Evolutionary conservation across 2,797 vertebrate species (phyloP), one percentile per base, ranked within the genome.

Genomic region (Chaunax sp.): DNA sequence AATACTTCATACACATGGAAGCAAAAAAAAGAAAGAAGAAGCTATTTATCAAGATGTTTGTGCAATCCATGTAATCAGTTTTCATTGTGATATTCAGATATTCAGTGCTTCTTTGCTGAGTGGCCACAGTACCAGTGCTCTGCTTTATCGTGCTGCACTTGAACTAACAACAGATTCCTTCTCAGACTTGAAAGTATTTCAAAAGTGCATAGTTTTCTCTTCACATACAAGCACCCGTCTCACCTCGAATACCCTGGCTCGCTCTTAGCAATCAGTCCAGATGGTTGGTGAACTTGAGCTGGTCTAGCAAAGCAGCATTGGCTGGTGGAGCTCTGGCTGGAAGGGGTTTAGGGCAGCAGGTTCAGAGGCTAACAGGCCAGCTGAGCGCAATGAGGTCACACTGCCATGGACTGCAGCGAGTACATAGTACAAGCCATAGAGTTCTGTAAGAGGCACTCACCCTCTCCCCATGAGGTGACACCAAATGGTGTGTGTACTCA

Each of bases 361-460:
- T 61, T 72, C 74, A 69, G 58, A 67, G 64, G 64, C 49, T 54
- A 76, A 68, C 58, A 30, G 77, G 72, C 76, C 75, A 74, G 66
- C 78, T 59, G 66, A 81, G 71, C 69, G 59, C 59, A 83, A 63
- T 75, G 81, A 85, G 87, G 80, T 86, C 65, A 75, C 19, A 11
- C 66, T 75, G 50, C 28, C 59, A 50, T 52, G 28, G 58, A 78
- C 49, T 72, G n/a, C 43, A 14, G 37, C 8, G 12, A 44, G 52
- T 15, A 55, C 49, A 67, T 58, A 75, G 57, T 56, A 60, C 62
- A n/a, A 80, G 65, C 60, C 22, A 23, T 33, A 56, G 30, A 72
- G 30, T 33, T 69, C 41, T 49, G 64, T 25, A 58, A 51, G 25
- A 71, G 46, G 15, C 38, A 8, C 53, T 64, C 5, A 55, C 23